Conservation (phyloP, 2,888 invertebrate species). For the Chloroclystis v-ata region DNA sequence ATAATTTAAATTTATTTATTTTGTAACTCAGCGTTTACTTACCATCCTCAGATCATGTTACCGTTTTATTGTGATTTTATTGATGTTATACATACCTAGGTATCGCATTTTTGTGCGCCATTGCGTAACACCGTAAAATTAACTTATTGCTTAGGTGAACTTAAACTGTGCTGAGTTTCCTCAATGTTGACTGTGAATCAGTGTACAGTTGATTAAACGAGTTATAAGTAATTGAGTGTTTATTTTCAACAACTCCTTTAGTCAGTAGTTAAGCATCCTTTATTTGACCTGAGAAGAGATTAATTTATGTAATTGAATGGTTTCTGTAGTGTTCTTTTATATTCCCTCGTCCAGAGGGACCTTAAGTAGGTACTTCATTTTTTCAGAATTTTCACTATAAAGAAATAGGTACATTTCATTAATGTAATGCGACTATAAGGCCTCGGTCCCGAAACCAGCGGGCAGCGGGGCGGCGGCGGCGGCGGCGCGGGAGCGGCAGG, state of each 20-base stretch:
- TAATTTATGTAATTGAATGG: no score
- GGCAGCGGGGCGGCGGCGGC: no score
- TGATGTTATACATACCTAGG: slow-evolving; percentile 33
- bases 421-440: no score
- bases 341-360: no score
- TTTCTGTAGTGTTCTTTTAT: no score
- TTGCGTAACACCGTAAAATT: slow-evolving; percentile 54
- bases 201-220: slow-evolving; percentile 77
- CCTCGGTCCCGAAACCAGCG: no score
- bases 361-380: no score
- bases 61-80: slow-evolving; percentile 43
- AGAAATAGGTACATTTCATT: no score
- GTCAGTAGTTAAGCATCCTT: neutral
- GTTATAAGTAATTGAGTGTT: slow-evolving; percentile 43
- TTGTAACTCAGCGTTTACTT: slow-evolving; percentile 54
- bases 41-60: slow-evolving; percentile 46
- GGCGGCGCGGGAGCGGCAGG: no score
- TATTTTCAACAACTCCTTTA: neutral
- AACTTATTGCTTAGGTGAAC: slow-evolving; percentile 32
- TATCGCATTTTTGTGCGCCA: slow-evolving; percentile 37
- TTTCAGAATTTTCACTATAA: no score
- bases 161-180: slow-evolving; percentile 65
- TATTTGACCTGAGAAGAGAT: no score
- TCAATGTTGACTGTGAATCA: slow-evolving; percentile 65
- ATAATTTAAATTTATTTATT: slow-evolving; percentile 75